A percentile compares a stretch with the other conserved stretches of the same genome.
Conservation (phyloP, 53 echinoderm and acorn worm species). For the Temnopleurus reevesii region DNA sequence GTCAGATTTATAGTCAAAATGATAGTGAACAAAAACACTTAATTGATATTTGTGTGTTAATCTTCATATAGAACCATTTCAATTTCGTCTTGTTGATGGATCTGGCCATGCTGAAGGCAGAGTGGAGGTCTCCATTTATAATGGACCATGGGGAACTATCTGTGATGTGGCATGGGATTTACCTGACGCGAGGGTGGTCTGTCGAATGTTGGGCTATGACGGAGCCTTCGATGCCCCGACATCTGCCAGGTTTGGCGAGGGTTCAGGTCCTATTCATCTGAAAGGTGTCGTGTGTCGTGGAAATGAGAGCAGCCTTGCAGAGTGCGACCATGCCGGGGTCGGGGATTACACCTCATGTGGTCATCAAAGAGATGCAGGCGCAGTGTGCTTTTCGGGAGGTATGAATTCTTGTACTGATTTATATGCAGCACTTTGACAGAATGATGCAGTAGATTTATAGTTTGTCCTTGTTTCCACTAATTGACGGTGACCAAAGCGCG, state of each 20-base stretch:
- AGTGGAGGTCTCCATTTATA: background rate
- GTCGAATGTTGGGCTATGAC: conserved; percentile 21
- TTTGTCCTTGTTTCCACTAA: too few relatives aligned
- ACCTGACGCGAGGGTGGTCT: background rate
- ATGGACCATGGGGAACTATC: background rate
- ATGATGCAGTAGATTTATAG: too few relatives aligned
- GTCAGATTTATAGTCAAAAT: too few relatives aligned
- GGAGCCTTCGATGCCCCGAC: background rate
- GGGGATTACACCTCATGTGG: background rate
- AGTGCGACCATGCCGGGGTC: background rate
- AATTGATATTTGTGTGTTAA: too few relatives aligned
- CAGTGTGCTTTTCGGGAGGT: background rate
- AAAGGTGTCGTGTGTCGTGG: background rate
- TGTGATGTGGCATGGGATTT: conserved; percentile 14
- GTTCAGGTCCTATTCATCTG: background rate
- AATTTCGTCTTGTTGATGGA: background rate
- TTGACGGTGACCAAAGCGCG: too few relatives aligned
- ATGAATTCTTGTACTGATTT: too few relatives aligned
- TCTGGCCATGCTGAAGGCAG: background rate
- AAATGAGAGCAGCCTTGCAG: background rate
- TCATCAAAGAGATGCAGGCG: background rate
- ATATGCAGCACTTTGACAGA: too few relatives aligned
- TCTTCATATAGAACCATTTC: background rate
- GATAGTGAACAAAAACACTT: too few relatives aligned
- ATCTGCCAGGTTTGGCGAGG: background rate